Conservation (phyloP, 2,888 invertebrate species). For the Cataglyphis livida region DNA sequence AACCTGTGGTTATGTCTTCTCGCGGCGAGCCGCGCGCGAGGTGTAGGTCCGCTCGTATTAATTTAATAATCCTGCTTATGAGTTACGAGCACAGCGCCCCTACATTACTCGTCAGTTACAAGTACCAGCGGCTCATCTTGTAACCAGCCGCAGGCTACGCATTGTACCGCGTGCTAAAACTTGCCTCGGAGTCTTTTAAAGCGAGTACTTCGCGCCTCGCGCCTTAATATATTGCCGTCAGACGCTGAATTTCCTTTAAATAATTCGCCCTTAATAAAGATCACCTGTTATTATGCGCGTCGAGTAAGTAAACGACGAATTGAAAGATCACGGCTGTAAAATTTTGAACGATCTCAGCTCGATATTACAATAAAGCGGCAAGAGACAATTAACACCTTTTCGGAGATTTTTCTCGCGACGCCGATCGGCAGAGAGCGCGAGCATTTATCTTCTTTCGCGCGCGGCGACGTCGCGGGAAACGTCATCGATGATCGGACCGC, state of each 20-base stretch:
- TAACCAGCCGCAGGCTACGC: constrained; percentile 32
- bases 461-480: constrained; percentile 30
- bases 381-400: constrained; percentile 34
- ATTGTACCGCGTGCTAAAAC: constrained; percentile 20
- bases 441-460: constrained; percentile 47
- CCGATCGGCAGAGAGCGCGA: constrained; percentile 5
- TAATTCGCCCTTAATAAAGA: constrained; percentile 28
- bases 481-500: constrained; percentile 37
- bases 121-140: constrained; percentile 53
- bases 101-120: constrained; percentile 39
- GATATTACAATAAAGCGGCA: not conserved
- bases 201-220: constrained; percentile 33
- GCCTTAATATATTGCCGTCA: constrained; percentile 58
- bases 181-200: constrained; percentile 42
- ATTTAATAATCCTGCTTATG: constrained; percentile 74
- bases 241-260: constrained; percentile 40
- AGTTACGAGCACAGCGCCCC: constrained; percentile 71
- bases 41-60: constrained; percentile 71
- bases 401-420: constrained; percentile 15
- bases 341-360: not conserved
- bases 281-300: not conserved
- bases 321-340: not conserved
- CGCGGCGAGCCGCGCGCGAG: constrained; percentile 61
- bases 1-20: constrained; percentile 73
- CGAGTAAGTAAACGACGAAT: not conserved